phyloP scores from a whole-genome alignment of 2,113 vertebrate genomes.

The Herpetotheres cachinnans region DNA sequence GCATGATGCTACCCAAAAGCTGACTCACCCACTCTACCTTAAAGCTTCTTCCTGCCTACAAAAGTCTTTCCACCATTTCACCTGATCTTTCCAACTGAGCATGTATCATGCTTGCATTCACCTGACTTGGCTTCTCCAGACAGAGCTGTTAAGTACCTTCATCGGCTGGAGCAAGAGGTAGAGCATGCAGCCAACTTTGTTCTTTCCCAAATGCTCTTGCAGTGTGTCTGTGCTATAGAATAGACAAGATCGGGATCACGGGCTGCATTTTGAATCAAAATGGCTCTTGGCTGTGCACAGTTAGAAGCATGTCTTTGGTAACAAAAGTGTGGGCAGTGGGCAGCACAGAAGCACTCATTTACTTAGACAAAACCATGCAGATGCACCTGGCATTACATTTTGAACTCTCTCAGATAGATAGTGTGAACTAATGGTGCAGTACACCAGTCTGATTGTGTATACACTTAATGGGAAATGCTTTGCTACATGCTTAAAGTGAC shows the following conservation, averaged over 20 bases:
- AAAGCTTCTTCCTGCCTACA: not conserved
- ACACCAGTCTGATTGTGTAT: not conserved
- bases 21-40: not conserved
- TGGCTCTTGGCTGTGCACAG: not conserved
- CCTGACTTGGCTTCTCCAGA: not conserved
- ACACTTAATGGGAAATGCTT: not conserved
- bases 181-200: not conserved
- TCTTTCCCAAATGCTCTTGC: not conserved
- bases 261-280: not conserved
- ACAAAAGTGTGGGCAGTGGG: not conserved
- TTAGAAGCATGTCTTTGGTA: not conserved
- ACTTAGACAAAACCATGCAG: not conserved
- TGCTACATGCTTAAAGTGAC: not conserved
- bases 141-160: not conserved
- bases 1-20: not conserved
- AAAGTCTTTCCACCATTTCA: not conserved
- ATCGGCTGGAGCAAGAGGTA: not conserved
- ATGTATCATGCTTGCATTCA: not conserved
- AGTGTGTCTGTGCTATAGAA: not conserved
- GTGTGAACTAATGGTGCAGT: not conserved
- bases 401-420: not conserved
- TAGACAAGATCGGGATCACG: not conserved
- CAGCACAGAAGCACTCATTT: not conserved
- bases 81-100: not conserved
- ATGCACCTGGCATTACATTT: not conserved